These are phyloP conservation scores for Drosophila mojavensis DNA, from an alignment of 1,140 invertebrate genomes.

Conservation along the genomic window DNA sequence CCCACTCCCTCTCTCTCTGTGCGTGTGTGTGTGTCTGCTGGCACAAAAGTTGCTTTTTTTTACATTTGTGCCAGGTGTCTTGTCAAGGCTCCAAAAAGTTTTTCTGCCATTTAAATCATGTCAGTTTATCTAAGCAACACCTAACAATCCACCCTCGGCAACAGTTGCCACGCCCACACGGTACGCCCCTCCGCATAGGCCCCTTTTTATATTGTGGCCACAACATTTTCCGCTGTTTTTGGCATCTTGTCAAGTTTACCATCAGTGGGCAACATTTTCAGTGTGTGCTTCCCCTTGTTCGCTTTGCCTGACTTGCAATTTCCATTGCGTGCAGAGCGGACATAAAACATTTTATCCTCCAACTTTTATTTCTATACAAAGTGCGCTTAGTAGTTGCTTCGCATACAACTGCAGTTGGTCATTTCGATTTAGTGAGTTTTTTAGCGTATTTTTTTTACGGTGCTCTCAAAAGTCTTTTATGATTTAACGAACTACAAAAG, in stretches of 20 bases:
- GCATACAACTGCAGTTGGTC: slow-evolving; percentile 32
- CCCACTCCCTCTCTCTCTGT: neutral
- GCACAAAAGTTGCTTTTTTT: slow-evolving; percentile 3
- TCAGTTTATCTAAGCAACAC: slow-evolving; percentile 78
- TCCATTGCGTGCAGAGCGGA: slow-evolving; percentile 55
- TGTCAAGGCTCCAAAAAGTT: slow-evolving; percentile 67
- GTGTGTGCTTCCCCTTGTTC: neutral
- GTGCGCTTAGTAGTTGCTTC: slow-evolving; percentile 1
- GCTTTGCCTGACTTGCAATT: slow-evolving; percentile 53
- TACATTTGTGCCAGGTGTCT: slow-evolving; percentile 53
- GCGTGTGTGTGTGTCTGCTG: slow-evolving; percentile 1
- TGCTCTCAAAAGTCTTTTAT: neutral
- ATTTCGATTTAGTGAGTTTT: slow-evolving; percentile 10
- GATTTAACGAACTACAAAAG: neutral
- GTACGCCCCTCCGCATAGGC: slow-evolving; percentile 22
- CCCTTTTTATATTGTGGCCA: slow-evolving; percentile 45
- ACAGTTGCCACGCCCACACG: slow-evolving; percentile 71
- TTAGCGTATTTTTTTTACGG: neutral
- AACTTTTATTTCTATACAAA: slow-evolving; percentile 20
- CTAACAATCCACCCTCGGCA: slow-evolving; percentile 44
- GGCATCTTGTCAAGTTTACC: slow-evolving; percentile 76
- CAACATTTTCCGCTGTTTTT: slow-evolving; percentile 67
- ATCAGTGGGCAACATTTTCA: slow-evolving; percentile 47
- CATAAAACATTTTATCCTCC: slow-evolving; percentile 50
- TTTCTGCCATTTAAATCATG: slow-evolving; percentile 82